A percentile compares a stretch with the other conserved stretches of the same genome.
phyloP scores from a whole-genome alignment of 2,888 invertebrate genomes.

The Strigamia transsilvanica region DNA sequence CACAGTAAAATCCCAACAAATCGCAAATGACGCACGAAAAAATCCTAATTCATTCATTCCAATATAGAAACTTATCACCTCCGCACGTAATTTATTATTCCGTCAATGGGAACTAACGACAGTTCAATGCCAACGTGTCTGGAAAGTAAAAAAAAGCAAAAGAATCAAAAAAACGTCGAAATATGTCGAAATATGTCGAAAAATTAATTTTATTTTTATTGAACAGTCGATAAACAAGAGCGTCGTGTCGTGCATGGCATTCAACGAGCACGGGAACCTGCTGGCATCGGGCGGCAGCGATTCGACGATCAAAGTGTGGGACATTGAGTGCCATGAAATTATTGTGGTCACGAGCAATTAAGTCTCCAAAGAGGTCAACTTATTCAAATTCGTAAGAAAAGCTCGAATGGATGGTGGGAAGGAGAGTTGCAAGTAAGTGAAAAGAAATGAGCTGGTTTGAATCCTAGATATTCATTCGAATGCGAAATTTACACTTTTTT shows the following conservation, averaged over 20 bases:
- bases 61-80: neutral
- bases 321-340: constrained; percentile 78
- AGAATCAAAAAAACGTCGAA: no score
- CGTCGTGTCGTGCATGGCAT: constrained; percentile 77
- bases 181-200: no score
- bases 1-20: neutral
- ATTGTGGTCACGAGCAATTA: constrained; percentile 92
- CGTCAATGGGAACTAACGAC: neutral
- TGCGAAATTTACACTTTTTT: constrained; percentile 54
- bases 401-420: constrained; percentile 99
- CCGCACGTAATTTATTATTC: neutral
- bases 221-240: constrained; percentile 80
- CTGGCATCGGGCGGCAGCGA: constrained; percentile 89
- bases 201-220: neutral
- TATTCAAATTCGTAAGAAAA: constrained; percentile 95
- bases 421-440: constrained; percentile 87
- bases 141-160: neutral
- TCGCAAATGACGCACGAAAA: neutral
- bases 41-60: neutral
- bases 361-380: constrained; percentile 89
- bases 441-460: neutral
- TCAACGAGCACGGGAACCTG: constrained; percentile 71
- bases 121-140: neutral
- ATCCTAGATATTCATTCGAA: neutral
- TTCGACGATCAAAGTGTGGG: constrained; percentile 84